Evolutionary conservation across 2,797 vertebrate genomes (phyloP), one percentile per base, ranked within the genome.

Genomic region (Carapus acus): DNA sequence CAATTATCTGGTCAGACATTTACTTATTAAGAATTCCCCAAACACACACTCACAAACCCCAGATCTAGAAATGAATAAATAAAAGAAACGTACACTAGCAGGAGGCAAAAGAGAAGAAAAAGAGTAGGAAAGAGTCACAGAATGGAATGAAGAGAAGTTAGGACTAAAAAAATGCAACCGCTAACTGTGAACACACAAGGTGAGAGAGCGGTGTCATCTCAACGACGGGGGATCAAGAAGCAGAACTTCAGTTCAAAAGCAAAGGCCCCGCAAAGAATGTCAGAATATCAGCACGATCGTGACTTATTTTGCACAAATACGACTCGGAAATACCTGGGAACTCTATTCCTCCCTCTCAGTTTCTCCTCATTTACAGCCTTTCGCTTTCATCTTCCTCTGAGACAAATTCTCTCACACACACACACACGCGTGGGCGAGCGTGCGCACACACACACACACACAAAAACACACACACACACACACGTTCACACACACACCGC

Each of bases 1-100:
- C 50, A 47, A 39, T 47, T 74, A 72, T 53, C 43, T 9, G 8
- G 16, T 43, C 54, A 23, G 2, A 40, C 51, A 73, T 79, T 80
- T 72, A 60, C 71, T 74, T 79, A 54, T 73, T 41, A 78, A 73
- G 53, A 59, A 17, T 59, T 33, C 51, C 43, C 41, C 67, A 74
- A 62, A 39, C 40, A 23, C n/a, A 57, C 20, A 3, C 13, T 46
- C 23, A 53, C 39, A 65, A 27, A 27, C 24, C 24, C 24, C 9
- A 27, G 24, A 27, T 27, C 9, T 27, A 27, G 9, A 27, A 27
- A 27, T 27, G 24, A 27, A 27, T 27, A 27, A 27, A 27, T 9
- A 27, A 27, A n/a, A n/a, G n/a, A n/a, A n/a, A n/a, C n/a, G n/a
- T n/a, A n/a, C n/a, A n/a, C n/a, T n/a, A n/a, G n/a, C n/a, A n/a